Base-by-base conservation (phyloP, 2,113 vertebrate species). In the Hippopotamus amphibius region DNA sequence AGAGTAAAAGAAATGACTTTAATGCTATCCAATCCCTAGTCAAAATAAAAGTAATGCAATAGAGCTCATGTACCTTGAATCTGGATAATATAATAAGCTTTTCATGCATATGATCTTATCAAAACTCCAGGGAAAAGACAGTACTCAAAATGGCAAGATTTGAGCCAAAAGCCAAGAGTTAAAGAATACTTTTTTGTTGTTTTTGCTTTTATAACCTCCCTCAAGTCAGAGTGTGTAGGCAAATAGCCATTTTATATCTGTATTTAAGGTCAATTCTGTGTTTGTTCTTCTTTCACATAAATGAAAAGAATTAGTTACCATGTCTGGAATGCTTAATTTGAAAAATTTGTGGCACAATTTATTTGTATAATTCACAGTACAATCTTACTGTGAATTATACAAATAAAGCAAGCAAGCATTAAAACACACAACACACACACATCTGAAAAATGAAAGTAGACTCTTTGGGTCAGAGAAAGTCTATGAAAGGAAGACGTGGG, bases 121-220 rank as follows among this genome's bases (percentile, higher is more conserved):
- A 80, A 28, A 91, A 88, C 8, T 17, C 26, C 48, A 59, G 9
- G 33, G 30, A 77, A 6, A 89, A 28, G 37, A 85, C 9, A 63
- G 48, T 68, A 84, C 17, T 85, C 50, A 84, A 95, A 83, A 87
- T 26, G 21, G 24, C 37, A 65, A 74, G 53, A 66, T 43, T 7
- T 14, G 22, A 82, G 33, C 57, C 2, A 41, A 69, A 79, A 66
- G 14, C 69, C 30, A 96, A 77, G 13, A 95, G 8, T 65, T 90
- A 69, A 92, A 84, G 37, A 90, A 66, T 28, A 77, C 1, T 50
- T 37, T 55, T 77, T 50, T 46, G 19, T 48, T 86, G 71, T 76
- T 94, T 80, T 95, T 97, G 37, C 15, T 86, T 96, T 91, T 80
- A 77, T 30, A 91, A 71, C 6, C 30, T 66, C 14, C 55, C 6